Conservation (phyloP, 1,140 invertebrate genomes). For the Polypedilum pembai region DNA sequence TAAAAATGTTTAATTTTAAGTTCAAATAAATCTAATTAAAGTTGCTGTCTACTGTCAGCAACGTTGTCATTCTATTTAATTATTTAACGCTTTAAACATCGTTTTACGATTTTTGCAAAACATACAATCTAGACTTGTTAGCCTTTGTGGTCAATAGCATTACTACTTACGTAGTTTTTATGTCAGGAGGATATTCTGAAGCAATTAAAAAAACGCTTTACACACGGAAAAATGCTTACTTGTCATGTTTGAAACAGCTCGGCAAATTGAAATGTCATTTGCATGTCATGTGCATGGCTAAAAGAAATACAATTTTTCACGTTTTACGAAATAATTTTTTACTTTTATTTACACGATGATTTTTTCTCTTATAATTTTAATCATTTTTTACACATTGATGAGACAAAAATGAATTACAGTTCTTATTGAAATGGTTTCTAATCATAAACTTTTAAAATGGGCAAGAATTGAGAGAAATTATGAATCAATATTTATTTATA, state of each 20-base stretch:
- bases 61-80: not conserved
- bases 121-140: not conserved
- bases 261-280: not conserved
- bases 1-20: not conserved
- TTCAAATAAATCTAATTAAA: not conserved
- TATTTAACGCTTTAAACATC: not conserved
- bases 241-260: not conserved
- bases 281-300: not conserved
- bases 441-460: no score
- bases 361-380: not conserved
- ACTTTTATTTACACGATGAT: slow-evolving; percentile 7
- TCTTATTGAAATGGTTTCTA: no score
- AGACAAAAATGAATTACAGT: no score
- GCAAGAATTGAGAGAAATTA: no score
- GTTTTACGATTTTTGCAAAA: not conserved
- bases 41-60: no score
- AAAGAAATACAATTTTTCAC: not conserved
- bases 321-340: slow-evolving; percentile 3
- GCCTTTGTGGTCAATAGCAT: not conserved
- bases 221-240: not conserved
- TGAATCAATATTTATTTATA: no score
- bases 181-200: not conserved
- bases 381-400: no score
- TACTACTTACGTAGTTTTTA: not conserved
- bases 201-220: not conserved